Conservation (phyloP, 2,113 vertebrate genomes). For the Chinchilla lanigera region DNA sequence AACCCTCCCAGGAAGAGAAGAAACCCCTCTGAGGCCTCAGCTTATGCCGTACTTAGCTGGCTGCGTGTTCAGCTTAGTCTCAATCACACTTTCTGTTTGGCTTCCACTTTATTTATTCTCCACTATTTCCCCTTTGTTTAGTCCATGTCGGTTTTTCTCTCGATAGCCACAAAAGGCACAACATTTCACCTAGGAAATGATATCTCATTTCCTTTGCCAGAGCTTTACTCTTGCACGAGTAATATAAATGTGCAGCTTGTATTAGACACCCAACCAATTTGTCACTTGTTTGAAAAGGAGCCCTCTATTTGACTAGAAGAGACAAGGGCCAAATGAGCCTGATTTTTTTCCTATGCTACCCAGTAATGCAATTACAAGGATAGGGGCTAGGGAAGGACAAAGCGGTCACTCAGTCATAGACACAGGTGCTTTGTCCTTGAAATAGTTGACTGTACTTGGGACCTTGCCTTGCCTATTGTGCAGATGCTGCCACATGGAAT, state of each 20-base stretch:
- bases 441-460: background rate
- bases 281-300: constrained; percentile 66
- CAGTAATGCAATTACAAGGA: constrained; percentile 35
- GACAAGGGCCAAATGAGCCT: constrained; percentile 59
- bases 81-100: background rate
- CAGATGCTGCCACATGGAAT: background rate
- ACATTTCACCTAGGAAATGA: constrained; percentile 45
- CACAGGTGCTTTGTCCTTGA: constrained; percentile 48
- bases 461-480: background rate
- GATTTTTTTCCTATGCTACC: constrained; percentile 45
- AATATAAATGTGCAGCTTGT: constrained; percentile 31
- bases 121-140: constrained; percentile 24
- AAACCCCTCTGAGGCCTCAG: background rate
- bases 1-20: background rate
- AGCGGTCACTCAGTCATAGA: constrained; percentile 3
- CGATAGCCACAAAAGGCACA: background rate
- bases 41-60: background rate
- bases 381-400: constrained; percentile 1
- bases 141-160: background rate
- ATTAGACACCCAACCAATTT: constrained; percentile 52
- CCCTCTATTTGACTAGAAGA: constrained; percentile 65
- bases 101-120: background rate
- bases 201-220: constrained; percentile 37
- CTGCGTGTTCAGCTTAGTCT: background rate
- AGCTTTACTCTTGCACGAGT: background rate